Evolutionary conservation across 2,888 invertebrate species (phyloP), one percentile per base, ranked within the genome.

Genomic region (Drosophila longiperda): DNA sequence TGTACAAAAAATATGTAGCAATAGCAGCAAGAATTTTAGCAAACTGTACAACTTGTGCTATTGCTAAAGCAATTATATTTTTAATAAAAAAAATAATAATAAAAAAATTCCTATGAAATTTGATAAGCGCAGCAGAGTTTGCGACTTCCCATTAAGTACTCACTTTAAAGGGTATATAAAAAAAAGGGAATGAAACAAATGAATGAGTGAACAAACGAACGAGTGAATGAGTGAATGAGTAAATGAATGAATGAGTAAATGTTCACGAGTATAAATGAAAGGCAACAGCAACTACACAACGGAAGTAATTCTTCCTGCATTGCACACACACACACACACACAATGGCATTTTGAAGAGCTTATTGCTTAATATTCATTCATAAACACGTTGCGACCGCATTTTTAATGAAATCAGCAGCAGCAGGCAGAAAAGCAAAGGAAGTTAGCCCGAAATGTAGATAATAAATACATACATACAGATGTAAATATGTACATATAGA

Each of bases 301-400:
- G 86, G 80, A 79, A 86, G 75, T 75, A 75, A 83, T 81, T 89
- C 83, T 87, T 89, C 78, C 83, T 87, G 78, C 73, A 73, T 71
- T 58, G 55, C 52, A 53, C 64, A 59, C 54, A 57, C 20, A 49
- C 29, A 58, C 36, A 36, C 40, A 65, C 54, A 64, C 68, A 53
- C 32, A 40, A 40, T 66, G 48, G 48, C 72, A 76, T 53, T 61
- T 77, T 65, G 59, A 79, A 82, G 78, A 85, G 90, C 89, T 89
- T 89, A 90, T 87, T 89, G 84, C 87, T 87, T 89, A 90, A 89
- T 91, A 89, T 87, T 88, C 88, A 88, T 89, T 89, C 91, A 90
- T 89, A 87, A 89, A 91, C 89, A 91, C 84, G 91, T 87, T 75
- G 87, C 76, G 74, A 72, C 77, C 78, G 81, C 78, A 76, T 79